Base-by-base conservation (phyloP, 2,113 vertebrate genomes). In the Amphiprion ocellaris region DNA sequence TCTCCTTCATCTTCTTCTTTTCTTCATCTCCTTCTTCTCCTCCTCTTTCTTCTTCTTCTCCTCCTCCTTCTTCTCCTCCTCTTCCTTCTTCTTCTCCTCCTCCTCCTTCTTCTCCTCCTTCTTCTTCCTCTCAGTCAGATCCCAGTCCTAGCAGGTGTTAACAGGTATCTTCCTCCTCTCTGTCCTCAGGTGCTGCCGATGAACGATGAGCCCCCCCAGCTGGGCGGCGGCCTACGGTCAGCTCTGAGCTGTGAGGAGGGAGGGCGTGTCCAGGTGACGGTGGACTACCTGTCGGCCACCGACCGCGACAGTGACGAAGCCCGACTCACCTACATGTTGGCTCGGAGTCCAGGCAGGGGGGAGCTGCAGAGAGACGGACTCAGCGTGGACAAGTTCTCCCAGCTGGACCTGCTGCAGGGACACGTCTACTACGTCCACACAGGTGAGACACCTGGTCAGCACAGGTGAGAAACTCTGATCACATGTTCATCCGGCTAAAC, bases 391-490 rank as follows among this genome's bases (percentile, higher is more conserved):
- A 94, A 74, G 0, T 95, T 96, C 91, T 94, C 91, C 62, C 93
- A 95, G 70, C 62, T 91, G 74, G 95, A 95, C 76, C 81, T 94
- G 64, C 77, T 92, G 33, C 94, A 94, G 78, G 94, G 92, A 39
- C 90, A 86, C 23, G 71, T 95, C 60, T 94, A 87, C 89, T 95
- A 87, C 46, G 33, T 87, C 56, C 93, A 93, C 83, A 93, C 94
- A 46, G 91, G 92, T 95, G 88, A 82, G 28, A 37, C 49, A 15
- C 33, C 21, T 16, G 26, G 64, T 21, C 47, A 39, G 66, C 1
- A 30, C 30, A 30, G 30, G 30, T 30, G 30, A 30, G 30, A 4
- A 4, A 3, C 30, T 30, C 30, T 5, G 30, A 30, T 33, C 33
- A 33, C 33, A 4, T 30, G 28, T 30, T 30, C 3, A 30, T 30